Base-by-base conservation (phyloP, 2,797 vertebrate species). In the Lithobates sylvaticus region DNA sequence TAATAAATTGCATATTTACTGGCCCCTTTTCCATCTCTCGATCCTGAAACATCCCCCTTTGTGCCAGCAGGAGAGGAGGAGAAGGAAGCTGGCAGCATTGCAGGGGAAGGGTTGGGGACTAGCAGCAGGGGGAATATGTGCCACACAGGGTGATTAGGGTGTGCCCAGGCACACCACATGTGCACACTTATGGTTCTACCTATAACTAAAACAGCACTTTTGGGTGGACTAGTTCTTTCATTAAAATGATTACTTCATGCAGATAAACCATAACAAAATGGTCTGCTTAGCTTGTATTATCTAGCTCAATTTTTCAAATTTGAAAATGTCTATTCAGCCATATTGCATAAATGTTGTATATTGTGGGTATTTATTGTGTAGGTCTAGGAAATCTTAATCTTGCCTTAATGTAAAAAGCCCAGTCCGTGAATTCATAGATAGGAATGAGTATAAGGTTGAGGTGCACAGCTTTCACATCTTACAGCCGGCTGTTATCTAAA, bases 401-500 rank as follows among this genome's bases (percentile, higher is more conserved):
- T 61, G 69, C 70, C 32, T 68, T 67, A 50, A 58, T 76, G 70
- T 69, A 87, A 42, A 74, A 78, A 65, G 27, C 23, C 13, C 29
- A 67, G 44, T 68, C 32, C 54, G 34, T 74, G 84, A 78, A 72
- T 80, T 83, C 85, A 82, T 72, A 79, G 71, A 39, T 75, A 29
- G 32, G 50, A 65, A 82, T 77, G 26, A 71, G 79, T 78, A 69
- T 67, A 26, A 76, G 74, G 76, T 84, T 58, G 61, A 75, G 70
- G 64, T 70, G 74, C 44, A 61, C 68, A 68, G 85, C 68, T 78
- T 78, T 87, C 76, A 83, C 76, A 83, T 87, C 69, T 73, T 78
- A 83, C 10, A 80, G 81, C 86, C 71, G 64, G 58, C 86, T 87
- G 86, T 83, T 87, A 87, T 84, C 86, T 87, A 76, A 80, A 76